Conservation (phyloP, 2,797 vertebrate species). For the Rhinogobio ventralis region DNA sequence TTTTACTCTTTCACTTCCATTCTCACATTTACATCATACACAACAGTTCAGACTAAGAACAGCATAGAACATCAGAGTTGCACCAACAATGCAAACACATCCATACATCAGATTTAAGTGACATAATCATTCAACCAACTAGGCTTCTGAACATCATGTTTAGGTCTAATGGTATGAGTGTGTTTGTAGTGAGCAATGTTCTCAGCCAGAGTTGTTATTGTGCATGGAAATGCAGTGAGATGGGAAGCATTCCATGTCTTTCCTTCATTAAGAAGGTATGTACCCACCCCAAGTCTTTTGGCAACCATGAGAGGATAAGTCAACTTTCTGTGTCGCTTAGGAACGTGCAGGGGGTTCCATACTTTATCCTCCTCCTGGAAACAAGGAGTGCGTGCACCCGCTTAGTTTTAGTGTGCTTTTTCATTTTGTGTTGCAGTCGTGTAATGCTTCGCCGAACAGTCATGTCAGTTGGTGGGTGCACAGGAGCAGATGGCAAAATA, state of each 20-base stretch:
- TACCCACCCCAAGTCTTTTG: no score
- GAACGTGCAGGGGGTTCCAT: neutral
- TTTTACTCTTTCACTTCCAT: neutral
- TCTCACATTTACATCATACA: neutral
- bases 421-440: neutral
- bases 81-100: neutral
- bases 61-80: neutral
- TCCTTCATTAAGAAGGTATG: neutral
- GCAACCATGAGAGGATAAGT: no score
- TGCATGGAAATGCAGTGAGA: neutral
- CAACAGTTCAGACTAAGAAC: neutral
- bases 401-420: neutral
- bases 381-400: neutral
- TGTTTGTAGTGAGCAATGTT: neutral
- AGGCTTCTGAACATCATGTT: neutral
- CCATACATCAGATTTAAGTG: neutral
- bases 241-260: neutral
- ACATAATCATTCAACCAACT: neutral
- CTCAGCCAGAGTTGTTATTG: neutral
- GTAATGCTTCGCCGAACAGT: neutral
- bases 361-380: neutral
- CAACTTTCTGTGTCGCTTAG: neutral
- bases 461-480: neutral
- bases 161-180: neutral
- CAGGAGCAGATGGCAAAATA: neutral